Base-by-base conservation (phyloP, 2,888 invertebrate species). In the Empis stercorea region DNA sequence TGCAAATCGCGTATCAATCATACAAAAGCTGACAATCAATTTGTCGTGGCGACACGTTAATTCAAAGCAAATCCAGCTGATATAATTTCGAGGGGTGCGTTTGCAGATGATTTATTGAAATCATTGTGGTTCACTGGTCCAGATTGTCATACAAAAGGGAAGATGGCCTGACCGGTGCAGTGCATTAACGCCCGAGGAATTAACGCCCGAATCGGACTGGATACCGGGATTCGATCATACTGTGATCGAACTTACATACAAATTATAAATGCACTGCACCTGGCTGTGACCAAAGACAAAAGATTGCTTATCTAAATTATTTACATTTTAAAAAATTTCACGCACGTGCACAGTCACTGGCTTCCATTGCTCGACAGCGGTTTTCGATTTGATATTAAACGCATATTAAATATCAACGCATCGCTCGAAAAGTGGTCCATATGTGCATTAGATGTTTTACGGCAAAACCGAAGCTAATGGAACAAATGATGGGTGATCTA, bases 41-140 rank as follows among this genome's bases (percentile, higher is more conserved):
- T 7, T 11, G 6, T 45, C 43, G 17, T 64, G 61, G 61, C 43
- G 45, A 36, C 57, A 62, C 41, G 56, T 61, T 0, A 36, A 49
- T 10, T 54, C 58, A 44, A 50, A 17, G 44, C 54, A 6, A 63
- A 64, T 45, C 59, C 61, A 0, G 60, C 61, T 13, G 61, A 62
- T 47, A 54, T 57, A 11, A 52, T 59, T 1, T 61, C 61, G 0
- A 44, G 62, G 36, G 63, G 62, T 15, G 6, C 30, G 10, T 9
- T 13, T 10, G 30, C 46, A 23, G 32, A 48, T 45, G 15, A 15
- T 14, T n/a, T 39, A 48, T 9, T 17, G 48, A 10, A 14, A 10
- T 49, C 48, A 13, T 43, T 49, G 2, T 49, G 49, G 49, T 51
- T 49, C 36, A 27, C 15, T 17, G 52, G 51, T 14, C 50, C 49